Evolutionary conservation across 2,888 invertebrate species (phyloP).

Genomic region (Silvanus unidentatus): DNA sequence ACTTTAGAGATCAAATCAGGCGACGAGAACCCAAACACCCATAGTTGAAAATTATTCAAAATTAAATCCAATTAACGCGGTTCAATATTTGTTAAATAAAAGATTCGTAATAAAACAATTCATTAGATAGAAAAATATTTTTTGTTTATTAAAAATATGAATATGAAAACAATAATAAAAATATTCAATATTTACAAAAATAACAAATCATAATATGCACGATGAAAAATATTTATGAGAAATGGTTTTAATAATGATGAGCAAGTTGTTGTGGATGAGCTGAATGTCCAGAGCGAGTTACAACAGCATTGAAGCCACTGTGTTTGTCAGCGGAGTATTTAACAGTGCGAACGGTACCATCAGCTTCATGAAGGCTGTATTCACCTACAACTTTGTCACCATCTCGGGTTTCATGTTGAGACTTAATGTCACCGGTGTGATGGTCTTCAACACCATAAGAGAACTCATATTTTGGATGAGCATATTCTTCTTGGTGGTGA

Average conservation of each 20-base stretch:
- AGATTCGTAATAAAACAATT: too few relatives aligned
- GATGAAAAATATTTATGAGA: too few relatives aligned
- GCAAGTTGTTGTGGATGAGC: slow-evolving; percentile 20
- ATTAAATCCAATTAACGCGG: too few relatives aligned
- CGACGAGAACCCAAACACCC: too few relatives aligned
- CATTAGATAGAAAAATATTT: too few relatives aligned
- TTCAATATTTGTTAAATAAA: too few relatives aligned
- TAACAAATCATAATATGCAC: too few relatives aligned
- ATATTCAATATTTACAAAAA: too few relatives aligned
- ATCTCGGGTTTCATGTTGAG: slow-evolving; percentile 50
- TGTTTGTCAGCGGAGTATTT: slow-evolving; percentile 53
- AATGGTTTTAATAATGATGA: neutral
- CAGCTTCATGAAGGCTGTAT: slow-evolving; percentile 53
- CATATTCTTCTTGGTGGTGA: slow-evolving; percentile 18
- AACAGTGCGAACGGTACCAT: slow-evolving; percentile 52
- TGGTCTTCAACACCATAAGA: slow-evolving; percentile 53
- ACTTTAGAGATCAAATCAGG: too few relatives aligned
- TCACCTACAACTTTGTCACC: slow-evolving; percentile 52
- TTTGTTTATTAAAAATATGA: too few relatives aligned
- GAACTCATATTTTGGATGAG: slow-evolving; percentile 54
- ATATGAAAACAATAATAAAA: too few relatives aligned
- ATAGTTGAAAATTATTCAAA: too few relatives aligned
- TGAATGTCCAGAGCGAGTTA: slow-evolving; percentile 48
- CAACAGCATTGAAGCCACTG: slow-evolving; percentile 46
- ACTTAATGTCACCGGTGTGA: slow-evolving; percentile 54